phyloP scores from a whole-genome alignment of 2,797 vertebrate genomes.

The Thaleichthys pacificus region DNA sequence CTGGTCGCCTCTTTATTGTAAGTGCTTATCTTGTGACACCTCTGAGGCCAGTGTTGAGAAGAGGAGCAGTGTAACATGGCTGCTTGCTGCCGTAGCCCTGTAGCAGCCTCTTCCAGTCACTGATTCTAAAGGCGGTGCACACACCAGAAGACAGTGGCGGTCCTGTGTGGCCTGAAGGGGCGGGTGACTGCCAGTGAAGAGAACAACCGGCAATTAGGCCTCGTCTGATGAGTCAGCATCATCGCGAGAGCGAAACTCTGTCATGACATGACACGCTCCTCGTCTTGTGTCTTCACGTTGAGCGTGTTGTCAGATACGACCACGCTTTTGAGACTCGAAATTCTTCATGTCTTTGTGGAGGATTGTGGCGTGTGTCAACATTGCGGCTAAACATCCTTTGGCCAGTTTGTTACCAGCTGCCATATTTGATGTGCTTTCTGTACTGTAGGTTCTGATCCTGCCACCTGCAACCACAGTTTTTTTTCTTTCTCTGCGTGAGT shows the following conservation, averaged over 20 bases:
- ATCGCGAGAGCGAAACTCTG: conserved; percentile 14
- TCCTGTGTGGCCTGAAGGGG: conserved; percentile 69
- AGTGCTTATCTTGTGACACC: background rate
- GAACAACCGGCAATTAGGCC: conserved; percentile 55
- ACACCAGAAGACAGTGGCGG: conserved; percentile 54
- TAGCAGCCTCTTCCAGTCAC: conserved; percentile 58
- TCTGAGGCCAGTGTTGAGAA: conserved; percentile 1
- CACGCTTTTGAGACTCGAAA: background rate
- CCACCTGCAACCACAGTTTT: conserved; percentile 5
- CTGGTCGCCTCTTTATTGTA: background rate
- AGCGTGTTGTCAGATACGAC: background rate
- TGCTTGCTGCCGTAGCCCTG: conserved; percentile 44
- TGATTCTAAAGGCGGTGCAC: conserved; percentile 71
- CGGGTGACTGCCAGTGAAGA: conserved; percentile 53
- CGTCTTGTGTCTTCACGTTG: background rate
- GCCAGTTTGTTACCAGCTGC: background rate
- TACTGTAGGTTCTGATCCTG: background rate
- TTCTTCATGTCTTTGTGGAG: background rate
- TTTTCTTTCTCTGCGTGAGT: conserved; percentile 4
- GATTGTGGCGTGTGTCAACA: background rate
- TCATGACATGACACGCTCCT: background rate
- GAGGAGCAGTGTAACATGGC: conserved; percentile 9
- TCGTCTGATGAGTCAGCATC: conserved; percentile 43
- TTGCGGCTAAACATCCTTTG: conserved; percentile 4
- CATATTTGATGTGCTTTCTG: conserved; percentile 7